Evolutionary conservation across 2,888 invertebrate genomes (phyloP).

Genomic region (Timema podura): DNA sequence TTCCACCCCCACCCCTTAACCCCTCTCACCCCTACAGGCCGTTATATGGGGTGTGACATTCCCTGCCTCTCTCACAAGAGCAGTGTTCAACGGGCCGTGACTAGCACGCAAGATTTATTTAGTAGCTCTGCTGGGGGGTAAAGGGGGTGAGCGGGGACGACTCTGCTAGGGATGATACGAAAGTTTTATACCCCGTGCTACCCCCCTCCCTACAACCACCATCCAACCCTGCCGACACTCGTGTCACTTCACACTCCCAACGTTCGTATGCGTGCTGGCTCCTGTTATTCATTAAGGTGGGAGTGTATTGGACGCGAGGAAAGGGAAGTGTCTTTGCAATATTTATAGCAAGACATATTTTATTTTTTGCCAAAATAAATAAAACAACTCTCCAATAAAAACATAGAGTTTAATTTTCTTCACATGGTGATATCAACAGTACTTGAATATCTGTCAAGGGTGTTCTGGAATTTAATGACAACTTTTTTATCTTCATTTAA

Average conservation of each 20-base stretch:
- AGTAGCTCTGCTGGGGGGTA: conserved; percentile 5
- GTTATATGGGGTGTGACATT: background rate
- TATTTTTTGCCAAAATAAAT: too few relatives aligned
- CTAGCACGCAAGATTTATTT: background rate
- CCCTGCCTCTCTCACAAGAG: background rate
- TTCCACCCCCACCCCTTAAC: background rate
- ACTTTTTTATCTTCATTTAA: too few relatives aligned
- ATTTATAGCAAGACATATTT: too few relatives aligned
- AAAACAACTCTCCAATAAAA: too few relatives aligned
- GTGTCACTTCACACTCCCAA: conserved; percentile 11
- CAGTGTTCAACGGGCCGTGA: background rate
- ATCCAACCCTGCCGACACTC: background rate
- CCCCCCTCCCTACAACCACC: background rate
- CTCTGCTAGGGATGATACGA: conserved; percentile 7
- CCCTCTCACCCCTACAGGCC: background rate
- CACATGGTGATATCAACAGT: too few relatives aligned
- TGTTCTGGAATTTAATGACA: too few relatives aligned
- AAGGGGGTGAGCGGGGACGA: background rate
- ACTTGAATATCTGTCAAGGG: too few relatives aligned
- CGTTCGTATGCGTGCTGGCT: background rate
- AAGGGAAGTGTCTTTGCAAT: too few relatives aligned
- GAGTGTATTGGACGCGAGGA: too few relatives aligned
- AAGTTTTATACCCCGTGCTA: conserved; percentile 7
- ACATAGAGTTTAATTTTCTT: too few relatives aligned
- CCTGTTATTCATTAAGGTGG: too few relatives aligned